These are phyloP conservation scores for Apodemus speciosus DNA, from an alignment of 2,113 vertebrate genomes.

Conservation along the genomic window DNA sequence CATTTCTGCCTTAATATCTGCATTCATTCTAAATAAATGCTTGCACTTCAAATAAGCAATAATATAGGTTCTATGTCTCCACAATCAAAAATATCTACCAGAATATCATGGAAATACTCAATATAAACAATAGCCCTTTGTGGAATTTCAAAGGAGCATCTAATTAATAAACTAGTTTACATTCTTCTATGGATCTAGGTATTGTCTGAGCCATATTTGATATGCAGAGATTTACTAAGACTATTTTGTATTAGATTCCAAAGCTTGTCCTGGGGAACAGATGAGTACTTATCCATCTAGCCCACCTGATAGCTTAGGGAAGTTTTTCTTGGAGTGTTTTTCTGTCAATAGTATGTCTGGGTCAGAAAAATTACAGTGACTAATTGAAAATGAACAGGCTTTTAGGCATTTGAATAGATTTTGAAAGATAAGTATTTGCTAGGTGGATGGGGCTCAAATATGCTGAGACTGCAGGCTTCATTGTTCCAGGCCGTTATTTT, in stretches of 20 bases:
- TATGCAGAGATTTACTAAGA: conserved; percentile 72
- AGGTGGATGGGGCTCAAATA: conserved; percentile 18
- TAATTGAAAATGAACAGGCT: conserved; percentile 46
- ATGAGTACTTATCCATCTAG: neutral
- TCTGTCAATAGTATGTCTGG: neutral
- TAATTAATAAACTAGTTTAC: conserved; percentile 42
- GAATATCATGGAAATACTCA: neutral
- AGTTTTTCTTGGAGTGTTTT: neutral
- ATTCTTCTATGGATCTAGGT: neutral
- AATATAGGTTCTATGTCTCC: neutral
- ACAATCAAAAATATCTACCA: neutral
- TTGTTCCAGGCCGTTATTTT: conserved; percentile 41
- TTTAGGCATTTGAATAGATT: neutral
- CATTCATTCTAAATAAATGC: neutral
- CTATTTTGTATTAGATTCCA: conserved; percentile 69
- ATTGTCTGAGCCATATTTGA: conserved; percentile 65
- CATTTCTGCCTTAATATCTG: neutral
- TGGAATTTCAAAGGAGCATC: neutral
- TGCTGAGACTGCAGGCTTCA: conserved; percentile 9
- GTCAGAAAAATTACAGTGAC: conserved; percentile 43
- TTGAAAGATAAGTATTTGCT: neutral
- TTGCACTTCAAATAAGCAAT: neutral
- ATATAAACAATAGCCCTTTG: neutral
- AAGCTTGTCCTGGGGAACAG: neutral
- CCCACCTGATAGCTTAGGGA: neutral